Evolutionary conservation across 2,113 vertebrate species (phyloP).

Genomic region (Globicephala melas): DNA sequence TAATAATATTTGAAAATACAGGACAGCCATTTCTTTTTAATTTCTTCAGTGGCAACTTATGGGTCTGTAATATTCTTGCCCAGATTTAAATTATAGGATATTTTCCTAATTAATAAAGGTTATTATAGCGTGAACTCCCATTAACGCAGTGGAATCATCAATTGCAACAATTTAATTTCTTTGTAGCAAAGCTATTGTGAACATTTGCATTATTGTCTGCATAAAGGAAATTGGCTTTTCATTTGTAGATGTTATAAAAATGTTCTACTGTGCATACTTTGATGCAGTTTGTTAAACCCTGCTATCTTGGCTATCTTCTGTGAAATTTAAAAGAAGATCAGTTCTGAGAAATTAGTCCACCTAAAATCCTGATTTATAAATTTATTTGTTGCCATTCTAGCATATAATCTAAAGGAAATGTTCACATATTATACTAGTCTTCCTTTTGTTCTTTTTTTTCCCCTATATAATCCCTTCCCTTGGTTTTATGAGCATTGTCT

Average conservation of each 20-base stretch:
- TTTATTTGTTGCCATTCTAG: constrained; percentile 33
- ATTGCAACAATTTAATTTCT: constrained; percentile 67
- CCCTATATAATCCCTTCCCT: neutral
- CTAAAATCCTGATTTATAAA: constrained; percentile 45
- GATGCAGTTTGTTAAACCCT: constrained; percentile 30
- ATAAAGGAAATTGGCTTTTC: constrained; percentile 70
- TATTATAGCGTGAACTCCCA: constrained; percentile 63
- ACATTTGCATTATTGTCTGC: constrained; percentile 58
- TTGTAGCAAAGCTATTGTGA: constrained; percentile 60
- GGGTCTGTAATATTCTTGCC: constrained; percentile 48
- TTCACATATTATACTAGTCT: neutral
- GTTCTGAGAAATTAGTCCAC: constrained; percentile 35
- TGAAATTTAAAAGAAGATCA: constrained; percentile 29
- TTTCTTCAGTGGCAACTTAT: constrained; percentile 66
- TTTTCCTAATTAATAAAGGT: constrained; percentile 73
- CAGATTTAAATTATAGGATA: constrained; percentile 63
- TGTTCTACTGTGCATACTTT: constrained; percentile 16
- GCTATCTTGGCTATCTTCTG: constrained; percentile 17
- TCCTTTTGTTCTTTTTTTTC: neutral
- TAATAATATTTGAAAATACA: constrained; percentile 68
- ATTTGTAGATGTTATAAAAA: constrained; percentile 66
- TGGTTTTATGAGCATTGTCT: neutral
- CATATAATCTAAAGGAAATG: constrained; percentile 49
- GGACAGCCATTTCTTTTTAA: constrained; percentile 61
- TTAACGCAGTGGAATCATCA: constrained; percentile 52